Percentiles rank a stretch among this genome's conserved stretches.
phyloP scores from a whole-genome alignment of 1,140 invertebrate species.

The Gryllus bimaculatus region DNA sequence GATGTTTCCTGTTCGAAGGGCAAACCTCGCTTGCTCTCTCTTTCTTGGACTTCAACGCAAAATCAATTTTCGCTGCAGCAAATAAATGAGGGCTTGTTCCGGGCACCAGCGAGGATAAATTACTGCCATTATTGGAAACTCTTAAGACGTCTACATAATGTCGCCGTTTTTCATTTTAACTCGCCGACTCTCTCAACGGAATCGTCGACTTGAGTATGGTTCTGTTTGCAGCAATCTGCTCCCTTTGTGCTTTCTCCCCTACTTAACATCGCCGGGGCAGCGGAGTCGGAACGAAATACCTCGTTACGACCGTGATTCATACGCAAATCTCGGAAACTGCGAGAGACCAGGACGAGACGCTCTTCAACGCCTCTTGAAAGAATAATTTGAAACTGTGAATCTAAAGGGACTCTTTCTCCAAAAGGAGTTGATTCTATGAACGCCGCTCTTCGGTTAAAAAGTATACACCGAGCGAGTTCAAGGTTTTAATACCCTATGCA shows the following conservation, averaged over 20 bases:
- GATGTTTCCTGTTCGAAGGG: no score
- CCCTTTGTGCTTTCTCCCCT: not conserved
- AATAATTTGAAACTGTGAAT: not conserved
- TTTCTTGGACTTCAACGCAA: not conserved
- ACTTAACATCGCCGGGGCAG: not conserved
- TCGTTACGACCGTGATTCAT: not conserved
- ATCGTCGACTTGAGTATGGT: not conserved
- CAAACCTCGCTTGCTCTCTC: no score
- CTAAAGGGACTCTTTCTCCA: no score
- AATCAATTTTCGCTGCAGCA: not conserved
- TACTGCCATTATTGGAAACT: constrained; percentile 1
- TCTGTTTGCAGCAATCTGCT: not conserved
- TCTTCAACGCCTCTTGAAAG: not conserved
- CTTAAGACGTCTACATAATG: not conserved
- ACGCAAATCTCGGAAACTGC: not conserved
- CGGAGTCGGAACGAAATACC: not conserved
- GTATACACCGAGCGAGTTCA: no score
- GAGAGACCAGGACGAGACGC: not conserved
- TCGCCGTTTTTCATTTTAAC: not conserved
- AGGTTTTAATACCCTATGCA: no score
- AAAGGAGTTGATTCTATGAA: no score
- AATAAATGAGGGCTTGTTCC: not conserved
- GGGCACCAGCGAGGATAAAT: not conserved
- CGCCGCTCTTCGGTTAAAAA: no score
- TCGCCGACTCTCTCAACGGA: not conserved